Base-by-base conservation (phyloP, 64 coral and sea anemone genomes). In the Montipora cactus region DNA sequence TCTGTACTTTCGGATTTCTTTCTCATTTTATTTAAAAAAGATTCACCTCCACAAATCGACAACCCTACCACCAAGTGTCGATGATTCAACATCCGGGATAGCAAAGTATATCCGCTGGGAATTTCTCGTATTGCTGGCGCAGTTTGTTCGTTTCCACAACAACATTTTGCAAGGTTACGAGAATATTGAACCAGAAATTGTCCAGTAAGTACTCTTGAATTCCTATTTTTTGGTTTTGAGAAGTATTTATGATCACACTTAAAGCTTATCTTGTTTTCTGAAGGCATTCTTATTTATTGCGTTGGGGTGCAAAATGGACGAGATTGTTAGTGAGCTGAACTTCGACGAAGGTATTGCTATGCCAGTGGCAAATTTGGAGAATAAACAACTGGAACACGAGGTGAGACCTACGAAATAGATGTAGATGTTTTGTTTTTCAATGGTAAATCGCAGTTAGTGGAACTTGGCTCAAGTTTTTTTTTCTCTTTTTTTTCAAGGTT, bases 281-380 rank as follows among this genome's bases (percentile, higher is more conserved):
- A 51, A 51, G 13, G 21, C 51, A 46, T 79, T 76, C 14, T 91
- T 79, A 19, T 4, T 64, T 37, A 37, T 37, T 2, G 37, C 37
- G 37, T 37, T 37, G 37, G 37, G 37, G 75, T 51, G 20, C 89
- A 94, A 96, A 61, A 99, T 99, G 98, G 98, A 99, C 47, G 90
- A 89, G 7, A 89, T 99, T 62, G 80, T 95, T 8, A 96, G 98
- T 66, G 98, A 99, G 79, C 44, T 99, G 49, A 94, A 96, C 85
- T 95, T 99, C 68, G 98, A 99, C 85, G 98, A 99, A 92, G 98
- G 98, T 15, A 99, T 99, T 81, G 98, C 98, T 67, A 94, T 99
- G 95, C 98, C 98, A 76, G 98, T 99, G 25, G 98, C 98, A 92
- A 99, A 99, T 87, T 13, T 51, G 5, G 95, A 94, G 64, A 99